Conservation (phyloP, 2,113 vertebrate species). For the Leucopsar rothschildi region DNA sequence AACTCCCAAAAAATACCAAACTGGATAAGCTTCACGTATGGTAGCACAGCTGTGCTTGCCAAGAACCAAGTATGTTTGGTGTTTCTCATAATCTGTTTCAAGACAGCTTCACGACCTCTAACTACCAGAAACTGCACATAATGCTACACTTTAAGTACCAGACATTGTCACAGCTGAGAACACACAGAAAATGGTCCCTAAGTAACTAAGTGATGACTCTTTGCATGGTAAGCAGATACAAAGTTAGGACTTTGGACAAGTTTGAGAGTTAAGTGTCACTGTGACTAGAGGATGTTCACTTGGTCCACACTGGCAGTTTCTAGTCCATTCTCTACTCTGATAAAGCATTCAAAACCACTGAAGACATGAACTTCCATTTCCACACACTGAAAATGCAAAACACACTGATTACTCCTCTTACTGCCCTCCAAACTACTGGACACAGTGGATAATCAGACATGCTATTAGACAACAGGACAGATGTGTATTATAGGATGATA, state of each 20-base stretch:
- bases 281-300: neutral
- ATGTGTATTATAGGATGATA: neutral
- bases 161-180: neutral
- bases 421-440: neutral
- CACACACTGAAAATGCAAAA: neutral
- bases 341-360: neutral
- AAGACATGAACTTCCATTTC: neutral
- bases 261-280: neutral
- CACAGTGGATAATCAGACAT: neutral
- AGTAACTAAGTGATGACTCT: neutral
- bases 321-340: neutral
- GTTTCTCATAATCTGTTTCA: neutral
- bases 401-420: neutral
- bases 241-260: neutral
- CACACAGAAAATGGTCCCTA: neutral
- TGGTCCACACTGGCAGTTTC: neutral
- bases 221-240: neutral
- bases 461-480: neutral
- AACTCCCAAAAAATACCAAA: accelerated
- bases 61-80: neutral
- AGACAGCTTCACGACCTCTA: neutral
- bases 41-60: neutral
- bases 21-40: neutral
- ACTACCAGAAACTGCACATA: neutral
- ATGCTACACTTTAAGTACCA: neutral